phyloP scores from a whole-genome alignment of 2,113 vertebrate genomes.

The Uria aalge region DNA sequence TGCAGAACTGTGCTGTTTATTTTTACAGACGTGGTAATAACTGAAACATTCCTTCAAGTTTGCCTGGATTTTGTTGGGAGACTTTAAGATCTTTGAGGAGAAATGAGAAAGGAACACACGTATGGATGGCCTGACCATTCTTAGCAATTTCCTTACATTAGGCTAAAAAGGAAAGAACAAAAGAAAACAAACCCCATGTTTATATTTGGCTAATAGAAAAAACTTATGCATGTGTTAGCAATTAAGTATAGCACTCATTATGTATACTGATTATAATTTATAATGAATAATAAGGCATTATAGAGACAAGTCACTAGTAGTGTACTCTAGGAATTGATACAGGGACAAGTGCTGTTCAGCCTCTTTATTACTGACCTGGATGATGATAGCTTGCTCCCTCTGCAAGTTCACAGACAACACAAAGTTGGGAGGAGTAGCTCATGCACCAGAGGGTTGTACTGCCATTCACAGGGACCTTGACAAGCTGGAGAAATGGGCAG shows the following conservation, averaged over 20 bases:
- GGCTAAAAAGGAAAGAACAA: background rate
- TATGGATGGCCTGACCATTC: background rate
- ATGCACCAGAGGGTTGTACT: background rate
- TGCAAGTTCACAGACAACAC: background rate
- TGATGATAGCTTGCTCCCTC: background rate
- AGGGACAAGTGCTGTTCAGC: background rate
- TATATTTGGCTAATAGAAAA: background rate
- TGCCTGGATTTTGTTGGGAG: background rate
- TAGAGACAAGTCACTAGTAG: background rate
- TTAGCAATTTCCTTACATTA: background rate
- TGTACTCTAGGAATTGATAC: background rate
- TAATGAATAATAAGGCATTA: background rate
- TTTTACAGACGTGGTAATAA: background rate
- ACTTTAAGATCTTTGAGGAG: background rate
- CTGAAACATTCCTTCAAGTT: background rate
- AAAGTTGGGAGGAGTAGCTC: background rate
- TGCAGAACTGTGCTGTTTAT: background rate
- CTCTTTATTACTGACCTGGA: background rate
- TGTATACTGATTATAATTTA: background rate
- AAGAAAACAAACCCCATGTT: background rate
- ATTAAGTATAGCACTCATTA: background rate
- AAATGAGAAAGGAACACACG: background rate
- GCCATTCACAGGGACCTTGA: no score
- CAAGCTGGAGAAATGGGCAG: background rate
- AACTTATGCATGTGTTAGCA: background rate